These are phyloP conservation scores for Scatophagus argus DNA, from an alignment of 2,113 vertebrate species.

Conservation along the genomic window DNA sequence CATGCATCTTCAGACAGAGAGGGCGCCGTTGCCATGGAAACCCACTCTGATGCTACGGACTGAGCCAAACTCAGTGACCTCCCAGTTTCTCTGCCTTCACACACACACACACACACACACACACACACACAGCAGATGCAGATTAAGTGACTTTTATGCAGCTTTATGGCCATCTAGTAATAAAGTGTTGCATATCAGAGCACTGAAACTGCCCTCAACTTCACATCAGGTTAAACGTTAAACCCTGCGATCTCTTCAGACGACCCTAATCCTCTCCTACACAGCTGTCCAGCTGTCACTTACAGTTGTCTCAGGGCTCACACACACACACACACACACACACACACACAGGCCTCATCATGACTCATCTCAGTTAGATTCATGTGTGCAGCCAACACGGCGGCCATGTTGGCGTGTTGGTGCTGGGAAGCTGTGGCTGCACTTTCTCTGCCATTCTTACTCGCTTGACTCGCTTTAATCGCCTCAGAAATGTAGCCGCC, in stretches of 20 bases:
- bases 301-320: slow-evolving; percentile 9
- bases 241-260: slow-evolving; percentile 23
- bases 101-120: slow-evolving; percentile 14
- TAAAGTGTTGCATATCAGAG: slow-evolving; percentile 32
- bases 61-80: slow-evolving; percentile 60
- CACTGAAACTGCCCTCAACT: slow-evolving; percentile 49
- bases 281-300: slow-evolving; percentile 49
- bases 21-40: slow-evolving; percentile 63
- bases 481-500: no score
- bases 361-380: background rate
- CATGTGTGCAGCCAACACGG: no score
- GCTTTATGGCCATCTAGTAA: slow-evolving; percentile 40
- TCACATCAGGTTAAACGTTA: slow-evolving; percentile 34
- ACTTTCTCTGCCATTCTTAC: no score
- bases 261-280: slow-evolving; percentile 44
- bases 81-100: slow-evolving; percentile 15
- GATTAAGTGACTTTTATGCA: slow-evolving; percentile 54
- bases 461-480: no score
- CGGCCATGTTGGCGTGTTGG: no score
- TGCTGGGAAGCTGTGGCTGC: no score
- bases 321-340: slow-evolving; percentile 13
- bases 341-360: slow-evolving; percentile 10
- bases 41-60: slow-evolving; percentile 42
- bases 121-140: slow-evolving; percentile 11
- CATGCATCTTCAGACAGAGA: slow-evolving; percentile 58